phyloP scores from a whole-genome alignment of 1,140 invertebrate genomes.

The Leptinotarsa lineolata region DNA sequence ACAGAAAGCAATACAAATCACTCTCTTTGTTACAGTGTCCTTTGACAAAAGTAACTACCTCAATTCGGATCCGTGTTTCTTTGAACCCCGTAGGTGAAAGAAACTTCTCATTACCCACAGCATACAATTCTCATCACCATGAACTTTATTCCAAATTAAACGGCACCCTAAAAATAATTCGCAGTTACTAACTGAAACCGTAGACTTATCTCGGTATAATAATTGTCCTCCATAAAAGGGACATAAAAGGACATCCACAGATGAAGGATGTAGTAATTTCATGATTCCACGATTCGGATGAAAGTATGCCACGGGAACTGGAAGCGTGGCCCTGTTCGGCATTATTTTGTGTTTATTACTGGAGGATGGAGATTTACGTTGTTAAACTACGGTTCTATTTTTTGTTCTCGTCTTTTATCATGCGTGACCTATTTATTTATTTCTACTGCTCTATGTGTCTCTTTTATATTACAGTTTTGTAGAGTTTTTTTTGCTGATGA shows the following conservation, averaged over 20 bases:
- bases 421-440: too few relatives aligned
- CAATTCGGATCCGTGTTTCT: too few relatives aligned
- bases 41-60: too few relatives aligned
- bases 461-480: too few relatives aligned
- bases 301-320: neutral
- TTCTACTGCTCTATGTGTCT: too few relatives aligned
- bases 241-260: constrained; percentile 1
- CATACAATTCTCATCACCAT: neutral
- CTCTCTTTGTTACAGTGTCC: too few relatives aligned
- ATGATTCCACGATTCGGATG: neutral
- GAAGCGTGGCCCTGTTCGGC: neutral
- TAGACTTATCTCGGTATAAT: neutral
- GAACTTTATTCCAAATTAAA: neutral
- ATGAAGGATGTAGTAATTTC: constrained; percentile 6
- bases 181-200: constrained; percentile 1
- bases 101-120: too few relatives aligned
- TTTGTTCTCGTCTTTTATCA: too few relatives aligned
- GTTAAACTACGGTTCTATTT: neutral
- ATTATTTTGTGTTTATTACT: neutral
- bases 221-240: neutral
- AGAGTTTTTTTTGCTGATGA: too few relatives aligned
- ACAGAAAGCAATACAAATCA: too few relatives aligned
- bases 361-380: neutral
- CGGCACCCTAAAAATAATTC: neutral
- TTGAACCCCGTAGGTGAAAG: too few relatives aligned